Evolutionary conservation across 23 tunicate species (phyloP).

Genomic region (Oikopleura dioica): DNA sequence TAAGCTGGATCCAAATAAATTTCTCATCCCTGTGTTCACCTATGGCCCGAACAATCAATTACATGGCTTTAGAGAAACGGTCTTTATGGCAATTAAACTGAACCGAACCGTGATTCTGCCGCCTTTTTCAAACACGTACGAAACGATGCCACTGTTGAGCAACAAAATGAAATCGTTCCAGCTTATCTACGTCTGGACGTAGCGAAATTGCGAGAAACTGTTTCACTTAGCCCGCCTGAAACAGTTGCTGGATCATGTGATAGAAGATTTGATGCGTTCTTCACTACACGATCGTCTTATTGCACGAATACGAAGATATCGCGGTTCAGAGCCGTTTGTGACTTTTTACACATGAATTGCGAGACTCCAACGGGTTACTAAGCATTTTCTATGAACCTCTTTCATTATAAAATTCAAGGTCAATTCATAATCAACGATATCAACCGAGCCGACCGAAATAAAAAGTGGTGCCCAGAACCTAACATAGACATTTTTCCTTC

Average conservation of each 20-base stretch:
- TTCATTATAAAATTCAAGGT: background rate
- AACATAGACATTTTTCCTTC: background rate
- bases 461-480: background rate
- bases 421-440: background rate
- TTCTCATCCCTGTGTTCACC: constrained; percentile 5
- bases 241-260: background rate
- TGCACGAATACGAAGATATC: background rate
- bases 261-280: background rate
- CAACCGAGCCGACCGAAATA: background rate
- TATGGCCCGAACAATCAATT: constrained; percentile 10
- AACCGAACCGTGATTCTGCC: background rate
- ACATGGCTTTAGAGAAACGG: background rate
- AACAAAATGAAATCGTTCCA: background rate
- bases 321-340: background rate
- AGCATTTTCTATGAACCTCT: no score
- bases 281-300: background rate
- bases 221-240: background rate
- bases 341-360: background rate
- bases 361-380: no score
- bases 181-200: background rate
- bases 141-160: background rate
- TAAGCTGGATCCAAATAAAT: background rate
- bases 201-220: background rate
- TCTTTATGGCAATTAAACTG: background rate
- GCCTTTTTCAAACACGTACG: constrained; percentile 11